Evolutionary conservation across 2,888 invertebrate genomes (phyloP).

Genomic region (Laothoe populi): DNA sequence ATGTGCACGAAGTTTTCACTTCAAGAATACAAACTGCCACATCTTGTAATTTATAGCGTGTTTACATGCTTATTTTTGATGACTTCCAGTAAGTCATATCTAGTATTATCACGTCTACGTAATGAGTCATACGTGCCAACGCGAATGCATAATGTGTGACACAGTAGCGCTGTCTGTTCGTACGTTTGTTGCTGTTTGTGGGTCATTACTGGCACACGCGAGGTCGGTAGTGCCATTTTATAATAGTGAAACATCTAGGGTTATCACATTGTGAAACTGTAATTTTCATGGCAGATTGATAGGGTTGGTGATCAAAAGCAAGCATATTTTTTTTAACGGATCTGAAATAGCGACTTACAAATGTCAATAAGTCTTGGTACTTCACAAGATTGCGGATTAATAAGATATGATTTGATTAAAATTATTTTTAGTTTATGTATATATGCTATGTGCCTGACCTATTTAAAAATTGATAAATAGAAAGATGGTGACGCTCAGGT

Average conservation of each 20-base stretch:
- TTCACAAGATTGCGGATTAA: no score
- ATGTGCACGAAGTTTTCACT: no score
- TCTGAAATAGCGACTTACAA: no score
- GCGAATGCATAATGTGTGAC: slow-evolving; percentile 21
- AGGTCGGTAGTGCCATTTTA: background rate
- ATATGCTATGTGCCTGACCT: no score
- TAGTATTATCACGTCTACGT: background rate
- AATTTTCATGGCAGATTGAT: no score
- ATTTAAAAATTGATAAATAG: no score
- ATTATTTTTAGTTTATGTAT: no score
- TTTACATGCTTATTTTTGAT: background rate
- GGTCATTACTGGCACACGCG: slow-evolving; percentile 34
- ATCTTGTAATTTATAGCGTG: background rate
- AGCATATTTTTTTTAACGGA: no score
- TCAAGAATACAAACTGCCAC: background rate
- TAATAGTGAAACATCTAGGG: background rate
- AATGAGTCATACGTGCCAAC: background rate
- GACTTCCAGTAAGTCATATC: background rate
- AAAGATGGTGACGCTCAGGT: no score
- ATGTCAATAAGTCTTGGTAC: no score
- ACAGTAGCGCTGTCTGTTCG: slow-evolving; percentile 34
- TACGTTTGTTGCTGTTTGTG: slow-evolving; percentile 43
- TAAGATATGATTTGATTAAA: no score
- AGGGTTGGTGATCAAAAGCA: no score
- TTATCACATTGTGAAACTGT: background rate